A percentile compares a stretch with the other conserved stretches of the same genome.
phyloP scores from a whole-genome alignment of 2,113 vertebrate species.

The rabbit (Oryctolagus cuniculus) region mOryCun1.1 NC_091434.1:86371501-86372000 shows the following conservation, averaged over 20 bases:
- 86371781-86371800: neutral
- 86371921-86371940: neutral
- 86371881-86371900: neutral
- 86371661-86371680: neutral
- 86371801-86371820: neutral
- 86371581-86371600: neutral
- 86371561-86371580: neutral
- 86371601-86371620: neutral
- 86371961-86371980: constrained; percentile 1
- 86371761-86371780: neutral
- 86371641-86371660: neutral
- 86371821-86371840: neutral
- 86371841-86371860: neutral
- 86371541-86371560: neutral
- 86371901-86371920: constrained; percentile 21
- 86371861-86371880: neutral
- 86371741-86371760: neutral
- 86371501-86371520: neutral
- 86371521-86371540: neutral
- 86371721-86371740: neutral
- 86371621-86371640: neutral
- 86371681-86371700: neutral
- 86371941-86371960: neutral
- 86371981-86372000: constrained; percentile 30
- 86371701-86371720: neutral